These are phyloP conservation scores for Isoperla grammatica DNA, from an alignment of 2,888 invertebrate genomes.

Conservation along the genomic window DNA sequence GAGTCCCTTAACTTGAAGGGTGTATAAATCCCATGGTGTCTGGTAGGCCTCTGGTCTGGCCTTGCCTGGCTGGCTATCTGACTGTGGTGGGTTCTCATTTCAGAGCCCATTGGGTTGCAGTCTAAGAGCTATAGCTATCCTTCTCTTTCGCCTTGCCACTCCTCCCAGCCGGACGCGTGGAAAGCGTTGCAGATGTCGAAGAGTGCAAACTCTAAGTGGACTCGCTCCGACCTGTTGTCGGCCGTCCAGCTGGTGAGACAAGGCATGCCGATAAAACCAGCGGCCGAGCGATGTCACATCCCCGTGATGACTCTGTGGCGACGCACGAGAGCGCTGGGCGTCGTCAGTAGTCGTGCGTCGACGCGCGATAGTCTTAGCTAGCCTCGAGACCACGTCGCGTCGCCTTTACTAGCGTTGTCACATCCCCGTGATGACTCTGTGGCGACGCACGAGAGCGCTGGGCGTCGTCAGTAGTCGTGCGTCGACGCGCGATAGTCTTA, in stretches of 20 bases:
- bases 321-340: slow-evolving; percentile 38
- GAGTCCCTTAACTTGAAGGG: too few species aligned
- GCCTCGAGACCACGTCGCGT: too few species aligned
- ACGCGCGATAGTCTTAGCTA: too few species aligned
- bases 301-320: slow-evolving; percentile 43
- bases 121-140: slow-evolving; percentile 23
- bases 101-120: slow-evolving; percentile 25
- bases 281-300: slow-evolving; percentile 40
- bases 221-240: slow-evolving; percentile 37
- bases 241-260: slow-evolving; percentile 40
- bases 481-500: too few species aligned
- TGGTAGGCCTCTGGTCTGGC: neutral
- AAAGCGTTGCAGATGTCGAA: slow-evolving; percentile 31
- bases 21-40: too few species aligned
- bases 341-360: slow-evolving; percentile 37
- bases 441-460: slow-evolving; percentile 40
- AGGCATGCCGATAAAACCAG: slow-evolving; percentile 40
- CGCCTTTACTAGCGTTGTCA: slow-evolving; percentile 39
- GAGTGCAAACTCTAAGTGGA: slow-evolving; percentile 36
- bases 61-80: slow-evolving; percentile 11
- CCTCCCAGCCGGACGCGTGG: slow-evolving; percentile 27
- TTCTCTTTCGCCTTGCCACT: slow-evolving; percentile 22
- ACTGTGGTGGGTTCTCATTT: slow-evolving; percentile 28
- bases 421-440: slow-evolving; percentile 42
- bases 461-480: slow-evolving; percentile 38